Evolutionary conservation across 2,888 invertebrate species (phyloP), one percentile per base, ranked within the genome.

Genomic region (Fissipunctia ypsillon): DNA sequence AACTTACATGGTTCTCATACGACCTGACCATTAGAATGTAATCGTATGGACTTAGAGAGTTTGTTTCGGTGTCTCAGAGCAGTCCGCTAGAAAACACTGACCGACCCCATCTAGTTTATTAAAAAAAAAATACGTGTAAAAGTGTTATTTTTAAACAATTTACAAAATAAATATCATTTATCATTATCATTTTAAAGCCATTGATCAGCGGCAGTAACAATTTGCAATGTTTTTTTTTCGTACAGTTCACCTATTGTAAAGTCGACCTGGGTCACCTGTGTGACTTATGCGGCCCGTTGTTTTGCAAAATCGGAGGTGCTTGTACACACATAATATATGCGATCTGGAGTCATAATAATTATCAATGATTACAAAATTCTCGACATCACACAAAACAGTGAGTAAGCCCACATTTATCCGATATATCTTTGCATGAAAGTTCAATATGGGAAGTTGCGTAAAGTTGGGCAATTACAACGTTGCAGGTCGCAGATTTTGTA

Each of bases 391-490:
- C 25, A 71, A 76, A 78, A 43, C 76, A 72, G 64, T 79, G 59
- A 66, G 73, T 84, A 73, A 81, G 50, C 69, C 68, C 72, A 74
- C 73, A 76, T 67, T 77, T 79, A 86, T 75, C 69, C 81, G 84
- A 87, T 88, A 89, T 90, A 86, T 88, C 83, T 86, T 88, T 87
- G 85, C 86, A 90, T 89, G 90, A 93, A 91, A 91, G 90, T 91
- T 91, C 88, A 91, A 91, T 92, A 93, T 92, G 91, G 92, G 93
- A 93, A 90, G 90, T 94, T 94, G 92, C 93, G 91, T 92, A 93
- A 94, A 91, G 90, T 93, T 94, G 90, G 87, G 90, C 84, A 94
- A 93, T 90, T 89, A 87, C 89, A 88, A 84, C 88, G 88, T 88
- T 90, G 88, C 90, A 87, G 89, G 85, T 90, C 90, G 89, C 91